Base-by-base conservation (phyloP, 2,113 vertebrate species). In the Triplophysa tibetana region DNA sequence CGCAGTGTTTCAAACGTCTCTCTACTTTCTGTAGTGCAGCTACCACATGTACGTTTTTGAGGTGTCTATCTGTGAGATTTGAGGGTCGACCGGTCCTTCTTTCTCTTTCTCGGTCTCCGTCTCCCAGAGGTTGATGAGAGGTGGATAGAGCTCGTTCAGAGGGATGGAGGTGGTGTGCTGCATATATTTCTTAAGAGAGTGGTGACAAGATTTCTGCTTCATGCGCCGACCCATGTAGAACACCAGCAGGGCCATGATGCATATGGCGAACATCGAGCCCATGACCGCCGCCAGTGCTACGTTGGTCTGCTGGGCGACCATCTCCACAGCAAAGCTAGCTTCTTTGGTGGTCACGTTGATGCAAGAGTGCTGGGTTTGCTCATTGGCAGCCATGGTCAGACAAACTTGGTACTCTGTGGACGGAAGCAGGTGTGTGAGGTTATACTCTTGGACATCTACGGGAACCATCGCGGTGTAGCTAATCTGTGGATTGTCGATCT, bases 31-130 rank as follows among this genome's bases (percentile, higher is more conserved):
- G 24, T 17, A 19, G 82, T 52, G 48, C 70, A 24, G 85, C 86
- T 94, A 93, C 93, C 93, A 94, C 89, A 93, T 91, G 83, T 93
- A 94, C 0, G 92, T 94, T 88, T 94, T 94, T 45, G 92, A 92
- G 10, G 94, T 94, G 88, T 94, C 92, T n/a, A 94, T 94, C 63
- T 92, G 92, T 78, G 87, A 86, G 81, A 86, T 87, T 21, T 84
- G 80, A 23, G 82, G 84, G 63, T 89, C 89, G 3, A 81, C 77
- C 2, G 81, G 54, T 8, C 85, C 88, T 2, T 93, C 93, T 33
- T 93, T 94, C 84, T 94, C 92, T 78, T 94, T 93, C 82, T 94
- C 94, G 0, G 88, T 81, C 68, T 95, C 94, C 6, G 88, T 91
- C 76, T 95, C 94, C 93, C 94, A 93, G 75, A 95, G 88, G 54